Evolutionary conservation across 2,113 vertebrate genomes (phyloP), one percentile per base, ranked within the genome.

Genomic region (Pseudorasbora parva): DNA sequence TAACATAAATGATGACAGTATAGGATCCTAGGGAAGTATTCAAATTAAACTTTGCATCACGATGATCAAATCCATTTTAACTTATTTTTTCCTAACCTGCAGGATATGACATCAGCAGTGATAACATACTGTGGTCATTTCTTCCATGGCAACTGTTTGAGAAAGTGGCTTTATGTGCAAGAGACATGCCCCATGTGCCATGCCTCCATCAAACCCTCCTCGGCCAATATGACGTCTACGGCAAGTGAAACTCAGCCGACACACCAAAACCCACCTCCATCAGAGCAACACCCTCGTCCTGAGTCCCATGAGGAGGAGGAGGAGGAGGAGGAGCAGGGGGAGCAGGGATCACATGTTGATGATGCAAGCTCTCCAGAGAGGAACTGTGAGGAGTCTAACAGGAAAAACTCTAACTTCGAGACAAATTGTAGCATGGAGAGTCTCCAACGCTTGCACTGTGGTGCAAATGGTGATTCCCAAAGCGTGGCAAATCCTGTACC

Each of bases 111-210:
- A 76, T 88, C 93, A 2, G 95, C 95, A 0, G 94, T 97, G 14
- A 73, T 97, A 84, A 96, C 95, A 14, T 90, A 91, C 83, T 97
- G 96, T 41, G 89, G 91, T 60, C 96, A 97, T 90, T 93, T 95
- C 89, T 97, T 96, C 91, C 96, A 96, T 1, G 92, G 90, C 0
- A 86, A 90, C 89, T 97, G 96, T 84, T 94, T 97, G n/a, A 93
- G 94, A 51, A 95, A 96, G 89, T 96, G 96, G 96, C 92, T 97
- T 19, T 96, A 96, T 0, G 93, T 97, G 62, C 95, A 96, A 91
- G 95, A 96, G 90, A 94, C 95, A 1, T 97, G 96, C 25, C 96
- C 96, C 37, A 93, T 97, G 94, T 97, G 96, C 68, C 96, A 97
- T 88, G 93, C 95, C 56, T 85, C 85, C 0, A 92, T 96, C 47